Evolutionary conservation across 2,113 vertebrate species (phyloP).

Genomic region (Podilymbus podiceps): DNA sequence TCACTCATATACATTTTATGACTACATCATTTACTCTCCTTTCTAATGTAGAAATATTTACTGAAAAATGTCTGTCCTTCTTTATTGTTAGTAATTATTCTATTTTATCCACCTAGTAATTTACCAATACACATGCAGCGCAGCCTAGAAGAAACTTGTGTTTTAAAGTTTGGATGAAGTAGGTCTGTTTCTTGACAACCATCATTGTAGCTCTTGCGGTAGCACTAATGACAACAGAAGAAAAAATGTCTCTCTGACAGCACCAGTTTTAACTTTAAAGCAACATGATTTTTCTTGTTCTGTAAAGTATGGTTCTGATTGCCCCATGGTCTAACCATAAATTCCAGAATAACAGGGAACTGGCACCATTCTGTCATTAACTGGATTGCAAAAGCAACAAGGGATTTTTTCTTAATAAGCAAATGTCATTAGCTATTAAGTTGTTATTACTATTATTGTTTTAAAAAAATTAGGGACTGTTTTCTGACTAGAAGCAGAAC

Average conservation of each 20-base stretch:
- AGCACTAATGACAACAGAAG: background rate
- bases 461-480: background rate
- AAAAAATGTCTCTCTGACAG: background rate
- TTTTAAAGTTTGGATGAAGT: background rate
- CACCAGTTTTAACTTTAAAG: background rate
- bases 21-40: background rate
- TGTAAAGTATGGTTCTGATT: background rate
- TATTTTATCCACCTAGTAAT: background rate
- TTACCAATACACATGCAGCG: background rate
- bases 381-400: background rate
- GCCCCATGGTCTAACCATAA: background rate
- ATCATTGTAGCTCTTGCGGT: background rate
- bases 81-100: background rate
- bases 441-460: background rate
- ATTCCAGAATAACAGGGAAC: background rate
- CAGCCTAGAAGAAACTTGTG: background rate
- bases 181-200: background rate
- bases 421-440: background rate
- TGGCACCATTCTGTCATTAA: background rate
- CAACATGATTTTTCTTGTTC: background rate
- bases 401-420: background rate
- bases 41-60: background rate
- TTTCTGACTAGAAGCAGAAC: background rate
- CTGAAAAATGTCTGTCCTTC: background rate
- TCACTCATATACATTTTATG: background rate